These are phyloP conservation scores for Phaedon cochleariae DNA, from an alignment of 2,888 invertebrate species.

Conservation along the genomic window DNA sequence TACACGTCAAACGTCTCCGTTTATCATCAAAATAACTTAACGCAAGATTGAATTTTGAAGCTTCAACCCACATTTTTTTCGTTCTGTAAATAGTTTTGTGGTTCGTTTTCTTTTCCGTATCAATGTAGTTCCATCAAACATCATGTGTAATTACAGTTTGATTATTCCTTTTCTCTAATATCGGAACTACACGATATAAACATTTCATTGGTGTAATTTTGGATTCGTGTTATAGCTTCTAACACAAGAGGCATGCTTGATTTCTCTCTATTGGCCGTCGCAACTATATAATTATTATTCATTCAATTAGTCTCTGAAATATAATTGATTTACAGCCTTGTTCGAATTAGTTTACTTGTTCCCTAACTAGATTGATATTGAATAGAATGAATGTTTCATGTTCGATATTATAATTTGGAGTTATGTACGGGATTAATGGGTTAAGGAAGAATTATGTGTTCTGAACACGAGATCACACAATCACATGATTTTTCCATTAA, in stretches of 20 bases:
- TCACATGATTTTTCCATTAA: conserved; percentile 22
- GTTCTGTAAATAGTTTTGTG: no score
- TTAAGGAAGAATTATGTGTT: conserved; percentile 28
- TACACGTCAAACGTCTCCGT: no score
- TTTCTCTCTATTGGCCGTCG: conserved; percentile 14
- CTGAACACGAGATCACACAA: conserved; percentile 14
- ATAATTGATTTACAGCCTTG: conserved; percentile 28
- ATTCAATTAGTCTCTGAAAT: conserved; percentile 18
- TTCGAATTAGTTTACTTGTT: conserved; percentile 25
- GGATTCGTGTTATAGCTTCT: conserved; percentile 10
- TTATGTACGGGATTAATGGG: conserved; percentile 32
- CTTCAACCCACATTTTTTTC: no score
- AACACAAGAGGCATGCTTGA: conserved; percentile 2
- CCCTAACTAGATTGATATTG: conserved; percentile 22
- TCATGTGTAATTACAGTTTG: no score
- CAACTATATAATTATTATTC: conserved; percentile 10
- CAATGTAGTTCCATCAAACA: no score
- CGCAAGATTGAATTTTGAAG: no score
- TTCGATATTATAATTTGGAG: conserved; percentile 31
- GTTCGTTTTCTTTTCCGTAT: no score
- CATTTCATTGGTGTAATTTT: not conserved
- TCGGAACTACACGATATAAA: not conserved
- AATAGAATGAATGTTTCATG: conserved; percentile 16
- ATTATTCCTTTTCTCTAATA: no score
- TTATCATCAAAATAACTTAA: no score